phyloP scores from a whole-genome alignment of 2,888 invertebrate species.

The Falcaria lacertinaria region DNA sequence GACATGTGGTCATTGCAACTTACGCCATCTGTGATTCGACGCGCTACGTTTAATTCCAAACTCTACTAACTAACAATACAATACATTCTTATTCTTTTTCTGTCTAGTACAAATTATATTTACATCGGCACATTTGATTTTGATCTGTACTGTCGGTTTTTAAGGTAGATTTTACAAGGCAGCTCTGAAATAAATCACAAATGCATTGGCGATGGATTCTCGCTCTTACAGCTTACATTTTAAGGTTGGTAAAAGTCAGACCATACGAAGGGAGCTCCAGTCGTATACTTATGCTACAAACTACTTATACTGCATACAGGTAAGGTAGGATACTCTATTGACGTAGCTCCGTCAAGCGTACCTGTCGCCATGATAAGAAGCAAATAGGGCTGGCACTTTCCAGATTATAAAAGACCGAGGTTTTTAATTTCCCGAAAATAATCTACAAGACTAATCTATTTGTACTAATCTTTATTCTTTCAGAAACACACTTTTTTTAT shows the following conservation, averaged over 20 bases:
- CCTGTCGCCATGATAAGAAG: conserved; percentile 56
- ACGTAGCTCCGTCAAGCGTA: conserved; percentile 62
- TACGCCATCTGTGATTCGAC: background rate
- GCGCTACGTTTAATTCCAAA: background rate
- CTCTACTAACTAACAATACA: background rate
- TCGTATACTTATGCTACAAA: conserved; percentile 20
- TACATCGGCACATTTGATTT: background rate
- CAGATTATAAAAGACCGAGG: no score
- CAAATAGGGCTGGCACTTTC: conserved; percentile 40
- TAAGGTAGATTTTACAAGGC: background rate
- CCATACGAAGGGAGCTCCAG: conserved; percentile 1
- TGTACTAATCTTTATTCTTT: no score
- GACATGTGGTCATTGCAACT: background rate
- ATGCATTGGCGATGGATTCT: background rate
- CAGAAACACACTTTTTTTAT: no score
- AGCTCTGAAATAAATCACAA: background rate
- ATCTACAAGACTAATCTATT: no score
- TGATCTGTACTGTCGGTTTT: conserved; percentile 3
- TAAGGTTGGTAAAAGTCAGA: conserved; percentile 3
- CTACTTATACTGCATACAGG: no score
- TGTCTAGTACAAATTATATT: background rate
- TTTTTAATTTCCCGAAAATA: no score
- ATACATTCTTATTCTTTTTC: background rate
- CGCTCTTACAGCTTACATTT: background rate
- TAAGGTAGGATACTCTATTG: conserved; percentile 48